Base-by-base conservation (phyloP, 2,113 vertebrate genomes). In the Callaeas wilsoni region DNA sequence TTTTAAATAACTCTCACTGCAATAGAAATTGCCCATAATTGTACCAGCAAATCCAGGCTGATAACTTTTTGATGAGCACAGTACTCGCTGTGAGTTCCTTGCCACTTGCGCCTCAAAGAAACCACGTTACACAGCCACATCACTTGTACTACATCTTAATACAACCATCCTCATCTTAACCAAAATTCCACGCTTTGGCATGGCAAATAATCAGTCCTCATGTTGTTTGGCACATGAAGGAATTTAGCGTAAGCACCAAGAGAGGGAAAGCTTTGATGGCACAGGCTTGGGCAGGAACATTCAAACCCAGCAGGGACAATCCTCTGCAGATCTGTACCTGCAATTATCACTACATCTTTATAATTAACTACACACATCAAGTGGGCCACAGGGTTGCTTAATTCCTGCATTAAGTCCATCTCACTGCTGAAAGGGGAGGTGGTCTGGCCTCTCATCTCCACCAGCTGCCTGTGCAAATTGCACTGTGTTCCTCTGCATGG, bases 1-100 rank as follows among this genome's bases (percentile, higher is more conserved):
- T 85, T 94, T 89, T 91, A 93, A 95, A 44, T 79, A 92, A 89
- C 33, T 33, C 76, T 88, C n/a, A 50, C 5, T 44, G 80, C 80
- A 65, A 87, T 57, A 87, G 81, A 92, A 96, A 83, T 52, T 63
- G 88, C 52, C 63, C 10, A 22, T 84, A 88, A 77, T 53, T 88
- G 49, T 71, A 88, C 49, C 53, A 90, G 79, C 29, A 86, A 92
- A 88, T 68, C 68, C 37, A 56, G 41, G 73, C 60, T 68, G 83
- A 12, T 78, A 74, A 69, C 50, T 44, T 62, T 64, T 16, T 70
- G 71, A 82, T 77, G 39, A 90, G 56, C 49, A 70, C 39, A 67
- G 52, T 37, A 84, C 29, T 81, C 59, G 60, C 35, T 74, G 1
- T 25, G 84, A 52, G 92, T 22, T 75, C 47, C 68, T 23, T 70